A percentile compares a stretch with the other conserved stretches of the same genome.
Evolutionary conservation across 64 coral and sea anemone genomes (phyloP).

Genomic region (Astreopora myriophthalma): DNA sequence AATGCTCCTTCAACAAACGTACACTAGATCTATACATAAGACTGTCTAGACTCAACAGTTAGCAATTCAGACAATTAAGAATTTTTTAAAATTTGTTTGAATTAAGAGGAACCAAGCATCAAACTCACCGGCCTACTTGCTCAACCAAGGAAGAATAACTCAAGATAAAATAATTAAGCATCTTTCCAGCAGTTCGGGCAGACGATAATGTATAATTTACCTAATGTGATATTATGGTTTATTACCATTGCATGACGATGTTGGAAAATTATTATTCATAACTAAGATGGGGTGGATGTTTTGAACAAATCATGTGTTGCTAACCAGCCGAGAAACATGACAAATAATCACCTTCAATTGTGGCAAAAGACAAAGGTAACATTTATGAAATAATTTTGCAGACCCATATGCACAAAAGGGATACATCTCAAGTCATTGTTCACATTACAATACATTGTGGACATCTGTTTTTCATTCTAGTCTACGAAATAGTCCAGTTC

Average conservation of each 20-base stretch:
- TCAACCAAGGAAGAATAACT: neutral
- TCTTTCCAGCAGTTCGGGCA: neutral
- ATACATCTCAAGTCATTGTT: neutral
- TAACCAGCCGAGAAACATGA: neutral
- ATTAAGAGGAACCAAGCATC: neutral
- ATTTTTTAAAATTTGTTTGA: neutral
- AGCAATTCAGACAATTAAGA: neutral
- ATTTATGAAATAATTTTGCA: conserved; percentile 11
- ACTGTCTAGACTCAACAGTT: neutral
- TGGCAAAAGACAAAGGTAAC: neutral
- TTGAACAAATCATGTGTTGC: neutral
- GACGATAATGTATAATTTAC: neutral
- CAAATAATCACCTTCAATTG: neutral
- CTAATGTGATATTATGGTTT: neutral
- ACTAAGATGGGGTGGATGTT: neutral
- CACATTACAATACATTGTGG: neutral
- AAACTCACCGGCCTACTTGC: neutral
- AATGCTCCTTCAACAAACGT: too few relatives aligned
- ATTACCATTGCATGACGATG: neutral
- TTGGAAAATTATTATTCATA: conserved; percentile 24
- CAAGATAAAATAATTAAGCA: neutral
- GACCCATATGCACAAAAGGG: neutral
- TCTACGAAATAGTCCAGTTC: neutral
- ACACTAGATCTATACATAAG: neutral
- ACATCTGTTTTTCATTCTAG: neutral